phyloP scores from a whole-genome alignment of 2,888 invertebrate species.

The Hartigia nigra region DNA sequence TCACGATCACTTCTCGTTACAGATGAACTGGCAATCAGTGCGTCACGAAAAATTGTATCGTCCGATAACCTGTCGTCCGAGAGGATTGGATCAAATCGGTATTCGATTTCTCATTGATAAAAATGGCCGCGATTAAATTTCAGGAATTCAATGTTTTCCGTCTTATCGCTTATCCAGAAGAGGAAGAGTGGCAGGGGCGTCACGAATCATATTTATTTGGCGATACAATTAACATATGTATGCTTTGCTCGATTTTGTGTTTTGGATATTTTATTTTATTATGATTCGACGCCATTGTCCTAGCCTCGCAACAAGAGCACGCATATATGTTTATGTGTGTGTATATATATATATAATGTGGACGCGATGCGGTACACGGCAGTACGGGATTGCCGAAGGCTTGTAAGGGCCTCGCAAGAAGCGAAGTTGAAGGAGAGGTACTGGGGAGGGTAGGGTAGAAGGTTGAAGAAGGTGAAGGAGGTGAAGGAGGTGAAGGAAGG shows the following conservation, averaged over 20 bases:
- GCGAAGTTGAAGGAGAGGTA: constrained; percentile 51
- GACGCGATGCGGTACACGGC: constrained; percentile 36
- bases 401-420: constrained; percentile 47
- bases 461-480: constrained; percentile 23
- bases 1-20: neutral
- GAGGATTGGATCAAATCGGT: neutral
- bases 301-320: constrained; percentile 56
- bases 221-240: neutral
- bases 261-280: neutral
- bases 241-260: neutral
- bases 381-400: constrained; percentile 50
- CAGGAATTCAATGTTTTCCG: neutral
- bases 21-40: neutral
- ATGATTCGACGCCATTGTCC: constrained; percentile 54
- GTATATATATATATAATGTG: constrained; percentile 31
- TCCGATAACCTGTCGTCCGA: constrained; percentile 5
- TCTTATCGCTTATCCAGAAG: neutral
- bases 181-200: neutral
- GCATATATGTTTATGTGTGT: constrained; percentile 26
- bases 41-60: neutral
- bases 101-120: neutral
- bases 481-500: constrained; percentile 29
- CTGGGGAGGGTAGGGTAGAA: constrained; percentile 30
- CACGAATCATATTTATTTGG: neutral
- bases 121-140: neutral